phyloP scores from a whole-genome alignment of 1,140 invertebrate species.

The Pantala flavescens region DNA sequence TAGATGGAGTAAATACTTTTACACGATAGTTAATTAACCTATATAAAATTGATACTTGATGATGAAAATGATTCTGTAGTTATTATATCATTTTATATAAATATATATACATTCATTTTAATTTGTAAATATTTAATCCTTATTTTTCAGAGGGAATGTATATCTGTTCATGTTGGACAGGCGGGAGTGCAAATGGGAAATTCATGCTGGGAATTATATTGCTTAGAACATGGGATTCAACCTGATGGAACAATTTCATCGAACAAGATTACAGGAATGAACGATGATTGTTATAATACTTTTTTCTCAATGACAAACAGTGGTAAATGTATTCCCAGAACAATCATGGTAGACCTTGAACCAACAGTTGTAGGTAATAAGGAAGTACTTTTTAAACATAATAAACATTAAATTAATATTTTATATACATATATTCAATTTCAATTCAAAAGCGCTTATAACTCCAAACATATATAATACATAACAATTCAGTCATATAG shows the following conservation, averaged over 20 bases:
- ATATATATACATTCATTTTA: background rate
- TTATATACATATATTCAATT: background rate
- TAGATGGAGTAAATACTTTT: background rate
- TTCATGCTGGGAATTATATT: conserved; percentile 71
- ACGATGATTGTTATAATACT: conserved; percentile 50
- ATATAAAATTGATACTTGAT: background rate
- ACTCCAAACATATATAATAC: background rate
- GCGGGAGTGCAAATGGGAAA: conserved; percentile 81
- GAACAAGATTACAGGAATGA: conserved; percentile 35
- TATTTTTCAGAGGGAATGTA: conserved; percentile 48
- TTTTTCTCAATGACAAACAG: conserved; percentile 56
- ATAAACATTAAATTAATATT: background rate
- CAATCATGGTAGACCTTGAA: conserved; percentile 70
- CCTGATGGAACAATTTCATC: conserved; percentile 53
- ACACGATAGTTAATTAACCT: background rate
- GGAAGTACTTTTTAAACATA: background rate
- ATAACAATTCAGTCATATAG: background rate
- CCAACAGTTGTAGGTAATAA: conserved; percentile 55
- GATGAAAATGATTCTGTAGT: background rate
- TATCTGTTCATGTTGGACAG: conserved; percentile 73
- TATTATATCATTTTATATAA: background rate
- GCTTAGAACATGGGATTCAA: conserved; percentile 70
- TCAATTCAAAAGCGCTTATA: background rate
- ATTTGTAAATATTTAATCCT: background rate
- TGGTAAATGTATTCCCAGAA: conserved; percentile 62